These are phyloP conservation scores for Monochamus saltuarius DNA, from an alignment of 1,140 invertebrate species.

Conservation along the genomic window DNA sequence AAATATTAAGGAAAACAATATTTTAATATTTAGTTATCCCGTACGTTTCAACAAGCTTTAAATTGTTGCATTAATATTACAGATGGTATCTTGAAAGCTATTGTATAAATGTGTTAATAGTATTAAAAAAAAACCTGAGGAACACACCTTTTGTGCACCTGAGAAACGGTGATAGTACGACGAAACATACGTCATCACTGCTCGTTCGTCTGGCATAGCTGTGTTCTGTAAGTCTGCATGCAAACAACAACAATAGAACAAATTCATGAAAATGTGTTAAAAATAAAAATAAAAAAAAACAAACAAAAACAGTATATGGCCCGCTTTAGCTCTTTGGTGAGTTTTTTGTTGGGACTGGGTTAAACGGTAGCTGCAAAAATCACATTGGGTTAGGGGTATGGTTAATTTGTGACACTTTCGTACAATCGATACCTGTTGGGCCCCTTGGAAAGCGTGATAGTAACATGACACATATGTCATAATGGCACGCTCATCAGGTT, in stretches of 20 bases:
- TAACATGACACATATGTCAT: conserved; percentile 99
- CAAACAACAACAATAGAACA: conserved; percentile 37
- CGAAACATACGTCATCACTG: conserved; percentile 99
- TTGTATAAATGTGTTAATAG: conserved; percentile 3
- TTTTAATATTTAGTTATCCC: too few species aligned
- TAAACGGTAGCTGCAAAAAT: conserved; percentile 8
- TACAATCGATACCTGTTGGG: conserved; percentile 79
- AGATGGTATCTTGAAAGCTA: too few species aligned
- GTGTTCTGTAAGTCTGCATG: conserved; percentile 95
- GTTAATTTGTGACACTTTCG: conserved; percentile 30
- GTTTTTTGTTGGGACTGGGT: conserved; percentile 1
- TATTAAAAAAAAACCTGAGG: background rate
- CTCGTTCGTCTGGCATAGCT: conserved; percentile 97
- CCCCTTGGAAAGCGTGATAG: conserved; percentile 98
- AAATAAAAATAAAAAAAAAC: conserved; percentile 26
- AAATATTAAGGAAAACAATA: too few species aligned
- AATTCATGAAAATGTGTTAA: background rate
- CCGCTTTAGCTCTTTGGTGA: too few species aligned
- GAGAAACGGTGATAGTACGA: conserved; percentile 99
- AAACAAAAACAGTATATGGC: conserved; percentile 29
- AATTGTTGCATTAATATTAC: too few species aligned
- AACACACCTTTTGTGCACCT: conserved; percentile 94
- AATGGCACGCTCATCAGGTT: conserved; percentile 96
- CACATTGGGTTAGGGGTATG: conserved; percentile 8
- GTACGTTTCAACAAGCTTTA: too few species aligned